Conservation (phyloP, 2,113 vertebrate species). For the Panthera leo region DNA sequence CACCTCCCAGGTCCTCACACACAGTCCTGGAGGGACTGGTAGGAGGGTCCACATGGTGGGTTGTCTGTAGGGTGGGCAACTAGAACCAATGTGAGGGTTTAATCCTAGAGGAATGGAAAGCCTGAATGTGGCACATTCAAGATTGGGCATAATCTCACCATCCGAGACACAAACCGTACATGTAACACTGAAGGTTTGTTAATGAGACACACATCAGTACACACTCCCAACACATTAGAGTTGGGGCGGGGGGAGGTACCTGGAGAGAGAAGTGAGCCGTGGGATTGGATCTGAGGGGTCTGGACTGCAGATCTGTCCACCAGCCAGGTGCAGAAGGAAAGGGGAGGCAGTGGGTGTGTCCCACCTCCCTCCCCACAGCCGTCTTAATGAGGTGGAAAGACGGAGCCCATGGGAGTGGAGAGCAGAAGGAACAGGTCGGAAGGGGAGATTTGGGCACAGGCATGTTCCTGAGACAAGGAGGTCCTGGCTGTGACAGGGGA, state of each 20-base stretch:
- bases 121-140: fast-evolving
- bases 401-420: background rate
- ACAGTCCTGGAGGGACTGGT: background rate
- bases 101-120: background rate
- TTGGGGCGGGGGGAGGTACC: too few relatives aligned
- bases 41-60: background rate
- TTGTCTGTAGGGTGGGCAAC: background rate
- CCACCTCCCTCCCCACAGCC: background rate
- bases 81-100: background rate
- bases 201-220: background rate
- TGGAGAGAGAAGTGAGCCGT: background rate
- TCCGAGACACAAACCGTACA: too few relatives aligned
- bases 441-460: background rate
- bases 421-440: background rate
- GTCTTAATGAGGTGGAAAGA: background rate
- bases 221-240: fast-evolving
- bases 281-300: background rate
- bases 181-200: background rate
- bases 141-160: background rate
- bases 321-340: background rate
- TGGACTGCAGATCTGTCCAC: background rate
- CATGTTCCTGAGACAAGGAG: background rate
- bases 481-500: background rate
- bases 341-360: background rate
- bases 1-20: too few relatives aligned